Evolutionary conservation across 2,888 invertebrate genomes (phyloP), one percentile per base, ranked within the genome.

Genomic region (Acrobasis consociella): DNA sequence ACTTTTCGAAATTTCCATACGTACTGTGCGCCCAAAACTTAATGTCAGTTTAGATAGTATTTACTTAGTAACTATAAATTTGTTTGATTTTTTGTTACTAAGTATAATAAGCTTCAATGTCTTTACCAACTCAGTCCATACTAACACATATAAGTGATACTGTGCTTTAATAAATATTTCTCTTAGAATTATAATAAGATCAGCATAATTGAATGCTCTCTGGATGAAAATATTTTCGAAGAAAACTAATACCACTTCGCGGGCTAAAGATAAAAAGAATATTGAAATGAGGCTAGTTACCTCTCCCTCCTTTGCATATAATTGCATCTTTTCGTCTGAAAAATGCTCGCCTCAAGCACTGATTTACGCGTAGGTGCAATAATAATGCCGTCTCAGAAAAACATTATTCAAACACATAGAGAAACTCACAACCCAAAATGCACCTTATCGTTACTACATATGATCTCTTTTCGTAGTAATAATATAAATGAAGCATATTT

Each of bases 331-430:
- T 87, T 91, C 88, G 85, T 84, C 82, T 88, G 84, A 88, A 89
- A 89, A 91, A 87, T 87, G 81, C 77, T 82, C 78, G 88, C 92
- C 87, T 78, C 81, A 72, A 81, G 90, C 91, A 81, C 89, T 93
- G 93, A 92, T 93, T 93, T 93, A 93, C 92, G 92, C 89, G 87
- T 91, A 86, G 92, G 92, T 91, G 89, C 90, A 91, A 89, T 90
- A 92, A 93, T 93, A 91, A 90, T 77, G 85, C 82, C 77, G 83
- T 76, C 85, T 85, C 81, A 85, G 79, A 86, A 88, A 91, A 90
- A 90, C 87, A 86, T 87, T 86, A 83, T 84, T 80, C 78, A 78
- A 78, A 80, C 75, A 77, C 64, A 74, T 70, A 73, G 70, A 68
- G 70, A 68, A 42, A 9, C 31, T 38, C 17, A 50, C 72, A 71